These are phyloP conservation scores for Spongilla lacustris DNA, from an alignment of 37 sponge, comb jelly and placozoan genomes.

Conservation along the genomic window DNA sequence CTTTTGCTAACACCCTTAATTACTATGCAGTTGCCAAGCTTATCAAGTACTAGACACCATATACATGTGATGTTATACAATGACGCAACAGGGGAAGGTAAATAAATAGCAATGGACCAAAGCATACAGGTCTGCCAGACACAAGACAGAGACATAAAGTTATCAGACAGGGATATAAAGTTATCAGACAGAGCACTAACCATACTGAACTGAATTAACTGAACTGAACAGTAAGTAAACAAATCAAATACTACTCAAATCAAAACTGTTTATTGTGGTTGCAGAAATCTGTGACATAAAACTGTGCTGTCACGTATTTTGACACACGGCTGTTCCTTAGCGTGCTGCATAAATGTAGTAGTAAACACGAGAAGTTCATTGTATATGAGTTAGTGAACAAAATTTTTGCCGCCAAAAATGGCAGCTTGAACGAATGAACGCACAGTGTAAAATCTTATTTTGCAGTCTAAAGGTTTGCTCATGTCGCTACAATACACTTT, in stretches of 20 bases:
- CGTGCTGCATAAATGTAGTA: background rate
- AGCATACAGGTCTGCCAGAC: too few species aligned
- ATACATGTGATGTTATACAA: too few species aligned
- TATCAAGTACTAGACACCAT: background rate
- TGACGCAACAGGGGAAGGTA: background rate
- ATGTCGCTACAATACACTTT: background rate
- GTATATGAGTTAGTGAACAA: background rate
- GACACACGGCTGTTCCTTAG: background rate
- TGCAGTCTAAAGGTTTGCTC: background rate
- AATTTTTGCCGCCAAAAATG: background rate
- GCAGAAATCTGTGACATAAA: background rate
- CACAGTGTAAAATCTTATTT: background rate
- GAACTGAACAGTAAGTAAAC: background rate
- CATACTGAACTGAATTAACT: background rate
- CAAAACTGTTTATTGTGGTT: background rate
- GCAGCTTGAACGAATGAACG: background rate
- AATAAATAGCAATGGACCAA: too few species aligned
- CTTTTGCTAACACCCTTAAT: background rate
- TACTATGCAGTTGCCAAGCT: background rate
- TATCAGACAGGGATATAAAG: background rate
- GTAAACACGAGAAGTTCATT: background rate
- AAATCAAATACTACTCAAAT: background rate
- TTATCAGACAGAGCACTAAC: background rate
- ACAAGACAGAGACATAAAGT: background rate
- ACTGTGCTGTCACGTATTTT: background rate